Evolutionary conservation across 1,140 invertebrate genomes (phyloP).

Genomic region (Drosophila aff.): DNA sequence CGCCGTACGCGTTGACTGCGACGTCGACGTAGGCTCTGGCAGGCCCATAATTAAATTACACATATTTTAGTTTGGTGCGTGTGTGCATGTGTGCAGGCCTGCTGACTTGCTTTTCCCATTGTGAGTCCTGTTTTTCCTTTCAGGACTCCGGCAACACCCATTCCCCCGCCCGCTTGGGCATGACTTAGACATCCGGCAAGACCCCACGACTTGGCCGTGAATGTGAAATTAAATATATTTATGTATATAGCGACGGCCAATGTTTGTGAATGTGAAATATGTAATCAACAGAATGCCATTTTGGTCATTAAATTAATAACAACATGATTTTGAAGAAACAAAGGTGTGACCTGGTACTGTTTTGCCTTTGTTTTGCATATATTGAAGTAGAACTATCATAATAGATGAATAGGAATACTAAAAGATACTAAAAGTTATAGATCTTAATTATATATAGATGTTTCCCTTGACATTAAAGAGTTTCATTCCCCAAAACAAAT

Average conservation of each 20-base stretch:
- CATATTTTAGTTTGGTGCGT: constrained; percentile 51
- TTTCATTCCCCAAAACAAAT: neutral
- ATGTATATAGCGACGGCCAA: constrained; percentile 6
- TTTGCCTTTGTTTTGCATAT: too few relatives aligned
- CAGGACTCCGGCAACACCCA: constrained; percentile 49
- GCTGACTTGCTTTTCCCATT: constrained; percentile 75
- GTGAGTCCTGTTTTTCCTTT: constrained; percentile 39
- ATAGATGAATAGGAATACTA: neutral
- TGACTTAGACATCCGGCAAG: constrained; percentile 56
- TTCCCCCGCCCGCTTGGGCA: constrained; percentile 1
- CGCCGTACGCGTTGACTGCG: constrained; percentile 60
- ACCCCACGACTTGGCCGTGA: constrained; percentile 46
- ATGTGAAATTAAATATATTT: constrained; percentile 55
- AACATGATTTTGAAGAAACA: constrained; percentile 39
- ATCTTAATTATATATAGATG: too few relatives aligned
- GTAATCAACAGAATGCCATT: constrained; percentile 69
- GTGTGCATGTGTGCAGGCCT: constrained; percentile 54
- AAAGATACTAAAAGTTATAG: too few relatives aligned
- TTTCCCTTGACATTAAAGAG: too few relatives aligned
- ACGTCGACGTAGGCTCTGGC: constrained; percentile 31
- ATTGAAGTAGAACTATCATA: neutral
- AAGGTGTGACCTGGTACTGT: neutral
- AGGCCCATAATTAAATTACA: constrained; percentile 82
- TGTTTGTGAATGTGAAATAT: constrained; percentile 64
- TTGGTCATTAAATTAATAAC: constrained; percentile 72